phyloP scores from a whole-genome alignment of 2,888 invertebrate species.

The Agriopis leucophaearia region DNA sequence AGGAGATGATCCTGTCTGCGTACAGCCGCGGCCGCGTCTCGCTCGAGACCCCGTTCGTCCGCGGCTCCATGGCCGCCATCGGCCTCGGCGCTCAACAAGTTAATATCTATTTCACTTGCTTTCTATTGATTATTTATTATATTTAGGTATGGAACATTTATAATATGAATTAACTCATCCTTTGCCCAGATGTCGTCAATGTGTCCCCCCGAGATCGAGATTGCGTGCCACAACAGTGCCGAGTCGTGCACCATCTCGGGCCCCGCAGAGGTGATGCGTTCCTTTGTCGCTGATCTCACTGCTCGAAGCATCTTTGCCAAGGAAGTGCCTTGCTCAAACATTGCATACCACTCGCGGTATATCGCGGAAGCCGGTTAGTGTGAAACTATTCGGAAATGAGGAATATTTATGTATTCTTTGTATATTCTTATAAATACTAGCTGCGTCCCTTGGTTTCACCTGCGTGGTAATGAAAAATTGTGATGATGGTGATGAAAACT shows the following conservation, averaged over 20 bases:
- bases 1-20: conserved; percentile 92
- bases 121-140: not conserved
- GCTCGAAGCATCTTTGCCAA: conserved; percentile 57
- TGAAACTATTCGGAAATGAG: not conserved
- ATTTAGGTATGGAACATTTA: not conserved
- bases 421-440: too few relatives aligned
- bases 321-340: conserved; percentile 88
- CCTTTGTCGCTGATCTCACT: conserved; percentile 79
- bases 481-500: too few relatives aligned
- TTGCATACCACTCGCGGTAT: conserved; percentile 94
- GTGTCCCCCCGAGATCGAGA: conserved; percentile 79
- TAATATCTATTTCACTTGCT: not conserved
- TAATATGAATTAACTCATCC: not conserved
- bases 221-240: conserved; percentile 92
- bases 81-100: conserved; percentile 86
- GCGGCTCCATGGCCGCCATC: conserved; percentile 94
- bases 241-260: conserved; percentile 92
- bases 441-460: too few relatives aligned
- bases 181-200: conserved; percentile 44
- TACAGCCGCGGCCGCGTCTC: conserved; percentile 91
- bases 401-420: too few relatives aligned
- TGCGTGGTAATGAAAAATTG: too few relatives aligned
- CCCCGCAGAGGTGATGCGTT: conserved; percentile 85
- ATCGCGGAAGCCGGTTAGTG: conserved; percentile 86
- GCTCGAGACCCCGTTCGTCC: conserved; percentile 86